phyloP scores from a whole-genome alignment of 2,113 vertebrate genomes.

The Microtus pennsylvanicus region DNA sequence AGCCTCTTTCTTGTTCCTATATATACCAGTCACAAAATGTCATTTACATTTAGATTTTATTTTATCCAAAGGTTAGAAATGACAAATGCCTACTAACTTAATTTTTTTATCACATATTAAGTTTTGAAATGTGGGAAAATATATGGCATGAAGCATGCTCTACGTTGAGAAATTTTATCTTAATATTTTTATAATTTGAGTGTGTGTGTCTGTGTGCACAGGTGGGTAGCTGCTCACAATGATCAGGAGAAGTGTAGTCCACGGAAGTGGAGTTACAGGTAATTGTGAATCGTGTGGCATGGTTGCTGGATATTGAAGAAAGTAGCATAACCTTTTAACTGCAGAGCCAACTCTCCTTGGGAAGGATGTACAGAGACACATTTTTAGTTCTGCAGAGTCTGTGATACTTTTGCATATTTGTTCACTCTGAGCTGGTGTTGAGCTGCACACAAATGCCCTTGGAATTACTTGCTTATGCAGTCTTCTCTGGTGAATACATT shows the following conservation, averaged over 20 bases:
- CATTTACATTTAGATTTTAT: neutral
- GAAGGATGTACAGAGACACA: constrained; percentile 84
- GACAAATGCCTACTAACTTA: neutral
- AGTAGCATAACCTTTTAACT: neutral
- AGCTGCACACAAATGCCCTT: constrained; percentile 73
- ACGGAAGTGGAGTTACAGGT: neutral
- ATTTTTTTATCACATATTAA: neutral
- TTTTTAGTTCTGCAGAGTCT: constrained; percentile 86
- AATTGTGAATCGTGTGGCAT: no score
- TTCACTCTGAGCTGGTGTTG: constrained; percentile 75
- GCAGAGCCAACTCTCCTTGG: constrained; percentile 59
- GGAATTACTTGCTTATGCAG: constrained; percentile 80
- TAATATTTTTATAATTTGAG: neutral
- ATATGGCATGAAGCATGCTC: neutral
- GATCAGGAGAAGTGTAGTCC: no score
- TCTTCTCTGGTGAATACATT: constrained; percentile 83
- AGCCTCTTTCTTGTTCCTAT: neutral
- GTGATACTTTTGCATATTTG: constrained; percentile 85
- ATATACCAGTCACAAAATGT: neutral
- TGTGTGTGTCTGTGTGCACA: neutral
- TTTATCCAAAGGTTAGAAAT: neutral
- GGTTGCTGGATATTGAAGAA: no score
- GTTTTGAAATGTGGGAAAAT: neutral
- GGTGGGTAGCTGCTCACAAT: neutral
- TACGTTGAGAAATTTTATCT: neutral